phyloP scores from a whole-genome alignment of 2,113 vertebrate species.

The Thalassarche chlororhynchos region DNA sequence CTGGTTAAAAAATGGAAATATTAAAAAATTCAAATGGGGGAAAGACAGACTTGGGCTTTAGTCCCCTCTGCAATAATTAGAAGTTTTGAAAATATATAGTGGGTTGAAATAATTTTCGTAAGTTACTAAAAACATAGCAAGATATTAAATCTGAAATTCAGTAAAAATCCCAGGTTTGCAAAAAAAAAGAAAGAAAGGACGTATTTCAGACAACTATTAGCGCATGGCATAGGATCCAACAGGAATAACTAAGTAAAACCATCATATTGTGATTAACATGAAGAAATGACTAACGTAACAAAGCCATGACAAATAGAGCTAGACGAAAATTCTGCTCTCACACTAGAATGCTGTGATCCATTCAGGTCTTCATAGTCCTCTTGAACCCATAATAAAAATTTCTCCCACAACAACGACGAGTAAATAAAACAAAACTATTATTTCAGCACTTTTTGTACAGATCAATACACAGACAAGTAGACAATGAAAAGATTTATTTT shows the following conservation, averaged over 20 bases:
- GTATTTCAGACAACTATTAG: background rate
- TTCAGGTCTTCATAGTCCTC: background rate
- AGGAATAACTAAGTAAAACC: background rate
- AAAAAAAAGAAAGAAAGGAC: background rate
- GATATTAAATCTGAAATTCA: background rate
- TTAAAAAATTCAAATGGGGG: background rate
- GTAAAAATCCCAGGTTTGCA: background rate
- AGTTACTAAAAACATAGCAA: background rate
- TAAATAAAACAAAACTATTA: background rate
- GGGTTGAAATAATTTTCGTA: background rate
- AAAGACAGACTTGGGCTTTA: background rate
- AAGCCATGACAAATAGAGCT: background rate
- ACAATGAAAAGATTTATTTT: conserved; percentile 41
- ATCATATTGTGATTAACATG: background rate
- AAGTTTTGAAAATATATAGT: background rate
- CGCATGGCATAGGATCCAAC: background rate
- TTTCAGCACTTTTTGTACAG: background rate
- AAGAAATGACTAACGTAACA: background rate
- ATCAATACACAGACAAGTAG: background rate
- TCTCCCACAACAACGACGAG: background rate
- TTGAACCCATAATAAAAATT: background rate
- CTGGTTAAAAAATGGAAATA: background rate
- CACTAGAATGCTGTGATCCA: background rate
- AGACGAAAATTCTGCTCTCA: background rate
- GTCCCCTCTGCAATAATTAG: accelerated